Evolutionary conservation across 1,140 invertebrate genomes (phyloP), one percentile per base, ranked within the genome.

Genomic region (Akabosia matsudoensis): DNA sequence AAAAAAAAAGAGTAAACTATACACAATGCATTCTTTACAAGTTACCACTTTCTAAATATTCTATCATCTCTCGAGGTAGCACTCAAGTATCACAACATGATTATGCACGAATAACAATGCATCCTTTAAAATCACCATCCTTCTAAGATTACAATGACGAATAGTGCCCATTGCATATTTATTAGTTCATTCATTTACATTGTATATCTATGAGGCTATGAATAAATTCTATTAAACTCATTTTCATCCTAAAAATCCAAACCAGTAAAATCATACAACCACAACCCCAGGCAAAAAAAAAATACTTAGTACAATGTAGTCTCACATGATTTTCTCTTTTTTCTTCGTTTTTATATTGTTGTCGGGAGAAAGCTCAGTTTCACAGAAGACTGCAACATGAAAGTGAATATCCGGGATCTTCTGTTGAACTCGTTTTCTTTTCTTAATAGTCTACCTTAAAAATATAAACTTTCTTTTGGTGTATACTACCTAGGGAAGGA

Each of bases 401-500:
- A 45, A 45, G 37, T 45, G 37, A 61, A 61, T 61, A 61, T 61
- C 54, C 14, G 54, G 54, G 54, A 61, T 24, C 54, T 61, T 61
- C 24, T 61, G 37, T 45, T 10, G n/a, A n/a, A n/a, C n/a, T n/a
- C n/a, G n/a, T n/a, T n/a, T n/a, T n/a, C n/a, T n/a, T n/a, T n/a
- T n/a, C n/a, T n/a, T n/a, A n/a, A n/a, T n/a, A n/a, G n/a, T n/a
- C n/a, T n/a, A n/a, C n/a, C n/a, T n/a, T n/a, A n/a, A n/a, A n/a
- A n/a, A n/a, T n/a, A n/a, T n/a, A n/a, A n/a, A n/a, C n/a, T n/a
- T n/a, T n/a, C n/a, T n/a, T n/a, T n/a, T n/a, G n/a, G n/a, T n/a
- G n/a, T n/a, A n/a, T n/a, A n/a, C n/a, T n/a, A n/a, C n/a, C n/a
- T n/a, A 45, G 37, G 18, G 37, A 45, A 45, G 37, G 18, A 56